Conservation (phyloP, 2,797 vertebrate species). For the Rallus crepitans region DNA sequence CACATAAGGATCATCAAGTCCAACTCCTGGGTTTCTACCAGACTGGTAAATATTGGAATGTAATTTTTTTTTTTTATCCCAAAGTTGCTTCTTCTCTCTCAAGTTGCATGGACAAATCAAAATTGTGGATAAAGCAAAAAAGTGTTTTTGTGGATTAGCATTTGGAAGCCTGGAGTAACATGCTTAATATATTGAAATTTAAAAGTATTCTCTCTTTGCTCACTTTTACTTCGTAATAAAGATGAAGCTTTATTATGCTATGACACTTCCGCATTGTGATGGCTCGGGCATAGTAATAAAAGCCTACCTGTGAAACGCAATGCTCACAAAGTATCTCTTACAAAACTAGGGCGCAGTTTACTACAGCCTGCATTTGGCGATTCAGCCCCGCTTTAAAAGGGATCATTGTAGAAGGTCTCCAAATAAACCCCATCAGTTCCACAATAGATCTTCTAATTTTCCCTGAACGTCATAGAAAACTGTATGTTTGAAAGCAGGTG, state of each 20-base stretch:
- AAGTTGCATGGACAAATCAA: background rate
- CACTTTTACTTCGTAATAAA: background rate
- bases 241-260: conserved; percentile 11
- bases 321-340: conserved; percentile 47
- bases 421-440: conserved; percentile 32
- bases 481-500: conserved; percentile 70
- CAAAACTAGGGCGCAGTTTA: conserved; percentile 64
- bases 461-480: conserved; percentile 64
- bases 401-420: conserved; percentile 47
- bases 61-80: background rate
- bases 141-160: background rate
- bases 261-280: conserved; percentile 39
- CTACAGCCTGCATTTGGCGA: conserved; percentile 48
- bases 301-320: conserved; percentile 60
- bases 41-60: background rate
- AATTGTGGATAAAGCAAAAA: background rate
- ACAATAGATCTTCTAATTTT: conserved; percentile 72
- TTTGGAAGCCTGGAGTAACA: background rate
- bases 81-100: background rate
- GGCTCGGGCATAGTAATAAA: conserved; percentile 65
- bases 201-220: background rate
- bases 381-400: conserved; percentile 54
- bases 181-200: background rate
- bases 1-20: too few relatives aligned
- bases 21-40: too few relatives aligned